Percentiles rank a stretch among this genome's conserved stretches.
phyloP scores from a whole-genome alignment of 2,113 vertebrate species.

The Piaya cayana region DNA sequence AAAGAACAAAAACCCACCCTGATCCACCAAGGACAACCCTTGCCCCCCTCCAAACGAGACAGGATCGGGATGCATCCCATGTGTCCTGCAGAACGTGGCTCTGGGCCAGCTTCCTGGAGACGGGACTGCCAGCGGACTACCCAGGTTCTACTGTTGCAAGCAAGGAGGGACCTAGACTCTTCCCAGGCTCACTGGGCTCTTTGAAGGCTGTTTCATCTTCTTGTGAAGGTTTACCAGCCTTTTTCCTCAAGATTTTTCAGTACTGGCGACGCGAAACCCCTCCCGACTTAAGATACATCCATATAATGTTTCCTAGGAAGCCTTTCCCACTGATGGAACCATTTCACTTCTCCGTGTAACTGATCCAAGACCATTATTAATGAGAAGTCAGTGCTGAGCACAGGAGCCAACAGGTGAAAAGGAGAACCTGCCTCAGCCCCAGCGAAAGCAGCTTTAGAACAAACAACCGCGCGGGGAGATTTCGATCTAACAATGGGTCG shows the following conservation, averaged over 20 bases:
- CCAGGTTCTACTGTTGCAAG: neutral
- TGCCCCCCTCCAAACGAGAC: neutral
- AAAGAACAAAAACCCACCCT: slow-evolving; percentile 57
- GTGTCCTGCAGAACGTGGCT: neutral
- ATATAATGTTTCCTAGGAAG: neutral
- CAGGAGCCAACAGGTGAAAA: neutral
- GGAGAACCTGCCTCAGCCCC: neutral
- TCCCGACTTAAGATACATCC: rapidly evolving
- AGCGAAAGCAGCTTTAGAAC: neutral
- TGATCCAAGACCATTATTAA: neutral
- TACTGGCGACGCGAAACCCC: neutral
- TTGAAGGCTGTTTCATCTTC: neutral
- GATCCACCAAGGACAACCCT: slow-evolving; percentile 23
- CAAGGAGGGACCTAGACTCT: neutral
- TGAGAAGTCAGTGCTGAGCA: neutral
- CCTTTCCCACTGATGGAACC: neutral
- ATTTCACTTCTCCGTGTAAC: neutral
- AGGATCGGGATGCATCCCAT: neutral
- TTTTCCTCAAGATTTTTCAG: neutral
- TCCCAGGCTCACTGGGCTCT: neutral
- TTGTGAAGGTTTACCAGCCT: neutral
- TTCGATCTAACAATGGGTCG: neutral
- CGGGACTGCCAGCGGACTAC: neutral
- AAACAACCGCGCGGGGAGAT: neutral
- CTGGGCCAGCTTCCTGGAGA: neutral